These are phyloP conservation scores for Mya arenaria DNA, from an alignment of 1,140 invertebrate genomes.

Conservation along the genomic window DNA sequence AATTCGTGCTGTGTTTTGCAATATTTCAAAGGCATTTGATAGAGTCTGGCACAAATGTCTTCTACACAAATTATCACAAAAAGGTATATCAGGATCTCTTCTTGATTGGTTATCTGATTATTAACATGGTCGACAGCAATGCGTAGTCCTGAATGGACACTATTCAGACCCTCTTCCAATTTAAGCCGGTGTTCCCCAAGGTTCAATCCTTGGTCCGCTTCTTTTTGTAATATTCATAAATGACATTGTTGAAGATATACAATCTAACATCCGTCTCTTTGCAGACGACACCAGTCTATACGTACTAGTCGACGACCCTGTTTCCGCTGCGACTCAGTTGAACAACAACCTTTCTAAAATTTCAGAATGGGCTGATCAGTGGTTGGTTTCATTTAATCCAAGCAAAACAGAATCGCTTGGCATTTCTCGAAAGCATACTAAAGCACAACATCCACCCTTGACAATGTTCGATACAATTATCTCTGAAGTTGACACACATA, in stretches of 20 bases:
- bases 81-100: no score
- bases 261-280: no score
- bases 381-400: conserved; percentile 37
- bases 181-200: conserved; percentile 18
- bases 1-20: no score
- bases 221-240: conserved; percentile 49
- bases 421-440: not conserved
- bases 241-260: conserved; percentile 32
- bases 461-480: not conserved
- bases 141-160: no score
- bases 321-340: not conserved
- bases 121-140: no score
- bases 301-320: not conserved
- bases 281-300: conserved; percentile 40
- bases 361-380: conserved; percentile 6
- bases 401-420: conserved; percentile 17
- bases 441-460: not conserved
- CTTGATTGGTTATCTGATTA: no score
- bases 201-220: conserved; percentile 24
- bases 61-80: no score
- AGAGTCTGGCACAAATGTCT: no score
- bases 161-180: no score
- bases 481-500: not conserved
- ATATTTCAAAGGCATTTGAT: no score
- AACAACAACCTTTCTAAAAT: not conserved